These are phyloP conservation scores for Clunio marinus DNA, from an alignment of 2,888 invertebrate species.

Conservation along the genomic window DNA sequence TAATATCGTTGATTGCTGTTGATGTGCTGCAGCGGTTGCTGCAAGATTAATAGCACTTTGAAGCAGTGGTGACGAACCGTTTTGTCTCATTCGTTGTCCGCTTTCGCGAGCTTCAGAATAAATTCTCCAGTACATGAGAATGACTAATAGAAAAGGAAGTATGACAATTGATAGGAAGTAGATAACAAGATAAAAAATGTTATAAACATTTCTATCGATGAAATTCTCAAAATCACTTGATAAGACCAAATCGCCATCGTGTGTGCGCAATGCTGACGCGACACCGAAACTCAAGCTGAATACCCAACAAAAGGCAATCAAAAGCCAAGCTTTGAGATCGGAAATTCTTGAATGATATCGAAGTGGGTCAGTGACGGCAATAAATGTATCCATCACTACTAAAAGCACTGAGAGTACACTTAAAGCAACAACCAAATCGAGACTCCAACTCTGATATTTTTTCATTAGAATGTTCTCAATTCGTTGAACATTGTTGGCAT, in stretches of 20 bases:
- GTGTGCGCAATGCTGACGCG: constrained; percentile 48
- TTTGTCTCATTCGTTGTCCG: constrained; percentile 51
- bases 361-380: constrained; percentile 58
- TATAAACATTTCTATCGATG: constrained; percentile 41
- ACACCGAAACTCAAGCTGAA: constrained; percentile 50
- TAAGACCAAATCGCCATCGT: constrained; percentile 30
- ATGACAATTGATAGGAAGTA: constrained; percentile 51
- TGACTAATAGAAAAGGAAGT: constrained; percentile 51
- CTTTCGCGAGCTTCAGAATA: constrained; percentile 51
- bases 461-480: not conserved
- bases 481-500: constrained; percentile 3
- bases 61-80: constrained; percentile 51
- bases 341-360: constrained; percentile 56
- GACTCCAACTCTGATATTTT: constrained; percentile 32
- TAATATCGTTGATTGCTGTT: constrained; percentile 29
- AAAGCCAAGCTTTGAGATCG: constrained; percentile 49
- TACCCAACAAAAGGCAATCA: constrained; percentile 51
- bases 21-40: constrained; percentile 35
- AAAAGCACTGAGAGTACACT: constrained; percentile 48
- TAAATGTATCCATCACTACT: constrained; percentile 56
- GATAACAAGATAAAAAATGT: constrained; percentile 47
- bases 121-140: constrained; percentile 52
- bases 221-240: not conserved
- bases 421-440: constrained; percentile 31
- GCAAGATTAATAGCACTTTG: constrained; percentile 51